Evolutionary conservation across 2,113 vertebrate genomes (phyloP).

Genomic region (Pterophyllum scalare): DNA sequence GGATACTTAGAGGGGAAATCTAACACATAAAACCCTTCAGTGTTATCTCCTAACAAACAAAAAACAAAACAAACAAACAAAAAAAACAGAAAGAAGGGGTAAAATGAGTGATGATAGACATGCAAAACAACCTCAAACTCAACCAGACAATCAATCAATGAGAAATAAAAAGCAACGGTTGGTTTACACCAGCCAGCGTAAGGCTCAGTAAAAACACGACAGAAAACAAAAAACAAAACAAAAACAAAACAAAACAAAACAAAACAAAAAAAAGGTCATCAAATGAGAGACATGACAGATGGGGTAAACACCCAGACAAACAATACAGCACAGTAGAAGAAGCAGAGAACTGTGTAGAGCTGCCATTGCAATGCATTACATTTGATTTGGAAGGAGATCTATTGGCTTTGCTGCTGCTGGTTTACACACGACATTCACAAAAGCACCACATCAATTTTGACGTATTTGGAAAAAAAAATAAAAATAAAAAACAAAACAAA

Average conservation of each 20-base stretch:
- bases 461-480: constrained; percentile 42
- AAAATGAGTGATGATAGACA: constrained; percentile 69
- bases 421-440: constrained; percentile 71
- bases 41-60: constrained; percentile 67
- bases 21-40: constrained; percentile 75
- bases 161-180: constrained; percentile 52
- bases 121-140: constrained; percentile 73
- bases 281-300: constrained; percentile 45
- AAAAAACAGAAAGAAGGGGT: neutral
- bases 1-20: constrained; percentile 53
- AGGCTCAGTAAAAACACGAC: constrained; percentile 59
- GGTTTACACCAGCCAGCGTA: constrained; percentile 61
- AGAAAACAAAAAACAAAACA: neutral
- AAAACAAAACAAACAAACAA: neutral
- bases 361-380: constrained; percentile 75
- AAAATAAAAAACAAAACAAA: constrained; percentile 38
- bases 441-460: constrained; percentile 61
- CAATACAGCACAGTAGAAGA: constrained; percentile 46
- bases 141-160: constrained; percentile 63
- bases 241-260: neutral
- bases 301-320: constrained; percentile 36
- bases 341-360: constrained; percentile 69
- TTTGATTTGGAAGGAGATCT: constrained; percentile 74
- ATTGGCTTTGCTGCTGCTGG: constrained; percentile 77
- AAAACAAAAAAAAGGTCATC: constrained; percentile 46